Percentiles rank a stretch among this genome's conserved stretches.
Conservation (phyloP, 2,888 invertebrate genomes). For the Chymomyza amoena region DNA sequence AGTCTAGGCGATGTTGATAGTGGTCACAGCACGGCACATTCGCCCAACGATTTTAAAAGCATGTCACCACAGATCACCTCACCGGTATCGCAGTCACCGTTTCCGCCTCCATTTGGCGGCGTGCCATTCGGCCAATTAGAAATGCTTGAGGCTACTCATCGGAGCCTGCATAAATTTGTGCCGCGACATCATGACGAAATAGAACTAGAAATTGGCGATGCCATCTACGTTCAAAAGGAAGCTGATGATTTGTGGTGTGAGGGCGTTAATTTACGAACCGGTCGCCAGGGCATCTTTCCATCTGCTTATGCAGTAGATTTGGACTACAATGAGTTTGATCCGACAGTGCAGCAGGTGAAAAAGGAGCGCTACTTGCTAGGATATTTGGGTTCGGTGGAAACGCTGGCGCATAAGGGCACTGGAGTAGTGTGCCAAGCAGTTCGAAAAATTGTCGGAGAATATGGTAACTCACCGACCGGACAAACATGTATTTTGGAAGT, state of each 20-base stretch:
- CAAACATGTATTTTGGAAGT: constrained; percentile 95
- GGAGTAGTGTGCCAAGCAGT: constrained; percentile 95
- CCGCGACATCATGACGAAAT: constrained; percentile 97
- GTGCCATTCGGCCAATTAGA: constrained; percentile 89
- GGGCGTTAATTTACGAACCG: constrained; percentile 96
- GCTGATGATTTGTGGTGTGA: constrained; percentile 99
- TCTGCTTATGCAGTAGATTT: constrained; percentile 98
- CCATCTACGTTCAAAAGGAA: constrained; percentile 97
- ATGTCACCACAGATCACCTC: constrained; percentile 86
- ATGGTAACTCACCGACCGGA: constrained; percentile 85
- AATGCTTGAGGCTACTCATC: constrained; percentile 95
- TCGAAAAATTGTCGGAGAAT: constrained; percentile 88
- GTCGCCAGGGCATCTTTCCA: constrained; percentile 96
- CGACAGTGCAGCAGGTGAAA: constrained; percentile 89
- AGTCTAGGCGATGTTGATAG: constrained; percentile 89
- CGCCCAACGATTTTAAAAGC: constrained; percentile 93
- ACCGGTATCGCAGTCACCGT: constrained; percentile 83
- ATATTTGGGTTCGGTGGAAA: constrained; percentile 98
- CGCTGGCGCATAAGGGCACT: constrained; percentile 97
- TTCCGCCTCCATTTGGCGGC: constrained; percentile 84
- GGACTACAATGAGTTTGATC: constrained; percentile 97
- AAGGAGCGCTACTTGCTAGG: constrained; percentile 93
- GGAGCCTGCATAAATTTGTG: constrained; percentile 96
- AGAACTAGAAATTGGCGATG: constrained; percentile 97
- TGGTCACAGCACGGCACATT: constrained; percentile 94